A percentile compares a stretch with the other conserved stretches of the same genome.
Conservation (phyloP, 1,140 invertebrate genomes). For the Ips nitidus region DNA sequence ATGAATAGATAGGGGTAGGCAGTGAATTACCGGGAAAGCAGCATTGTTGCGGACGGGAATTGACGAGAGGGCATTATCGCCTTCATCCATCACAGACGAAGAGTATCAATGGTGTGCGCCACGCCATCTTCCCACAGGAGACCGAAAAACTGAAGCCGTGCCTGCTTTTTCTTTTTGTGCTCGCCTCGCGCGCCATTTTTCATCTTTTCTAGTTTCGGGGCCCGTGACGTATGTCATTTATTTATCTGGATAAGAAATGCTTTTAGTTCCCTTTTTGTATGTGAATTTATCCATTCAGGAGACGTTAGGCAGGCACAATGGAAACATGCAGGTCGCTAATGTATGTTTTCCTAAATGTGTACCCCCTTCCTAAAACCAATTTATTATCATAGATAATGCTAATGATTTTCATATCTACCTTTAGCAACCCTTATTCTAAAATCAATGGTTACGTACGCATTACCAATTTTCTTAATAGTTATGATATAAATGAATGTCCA, state of each 20-base stretch:
- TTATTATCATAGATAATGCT: no score
- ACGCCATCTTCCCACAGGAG: constrained; percentile 51
- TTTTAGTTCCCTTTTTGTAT: constrained; percentile 32
- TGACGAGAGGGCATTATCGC: constrained; percentile 55
- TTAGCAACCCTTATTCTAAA: no score
- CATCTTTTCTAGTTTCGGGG: constrained; percentile 51
- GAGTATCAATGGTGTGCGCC: constrained; percentile 52
- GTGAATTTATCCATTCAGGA: constrained; percentile 23
- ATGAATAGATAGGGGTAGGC: constrained; percentile 51
- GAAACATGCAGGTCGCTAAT: constrained; percentile 3
- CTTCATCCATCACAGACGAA: constrained; percentile 52
- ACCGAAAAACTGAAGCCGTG: constrained; percentile 50
- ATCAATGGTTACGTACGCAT: no score
- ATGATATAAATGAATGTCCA: no score
- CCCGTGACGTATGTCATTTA: constrained; percentile 50
- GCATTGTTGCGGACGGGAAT: constrained; percentile 54
- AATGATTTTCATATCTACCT: no score
- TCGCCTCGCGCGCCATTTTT: constrained; percentile 48
- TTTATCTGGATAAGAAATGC: constrained; percentile 40
- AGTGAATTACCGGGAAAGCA: constrained; percentile 49
- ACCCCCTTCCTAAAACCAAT: no score
- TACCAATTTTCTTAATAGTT: no score
- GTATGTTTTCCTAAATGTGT: background rate
- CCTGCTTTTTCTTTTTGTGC: constrained; percentile 48
- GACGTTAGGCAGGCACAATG: constrained; percentile 8